Percentiles rank a stretch among this genome's conserved stretches.
Conservation (phyloP, 1,140 invertebrate species). For the Notospermus geniculatus region DNA sequence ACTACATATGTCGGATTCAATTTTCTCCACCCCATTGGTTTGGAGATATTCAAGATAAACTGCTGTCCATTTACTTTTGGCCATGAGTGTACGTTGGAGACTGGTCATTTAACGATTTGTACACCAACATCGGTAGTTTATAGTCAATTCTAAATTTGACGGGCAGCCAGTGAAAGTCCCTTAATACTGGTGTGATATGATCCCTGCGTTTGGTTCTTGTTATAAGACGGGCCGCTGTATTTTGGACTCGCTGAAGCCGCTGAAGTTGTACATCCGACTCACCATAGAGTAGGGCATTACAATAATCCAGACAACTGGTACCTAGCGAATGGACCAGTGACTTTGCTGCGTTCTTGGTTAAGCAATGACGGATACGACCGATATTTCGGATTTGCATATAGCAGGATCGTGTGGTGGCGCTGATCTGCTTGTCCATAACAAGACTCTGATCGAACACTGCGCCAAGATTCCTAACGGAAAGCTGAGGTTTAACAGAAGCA, state of each 20-base stretch:
- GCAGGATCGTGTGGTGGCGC: background rate
- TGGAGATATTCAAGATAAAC: no score
- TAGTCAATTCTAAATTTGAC: background rate
- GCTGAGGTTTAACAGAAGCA: background rate
- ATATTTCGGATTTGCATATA: background rate
- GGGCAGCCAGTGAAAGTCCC: slow-evolving; percentile 11
- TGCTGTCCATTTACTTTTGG: no score
- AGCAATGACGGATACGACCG: background rate
- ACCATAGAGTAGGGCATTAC: slow-evolving; percentile 9
- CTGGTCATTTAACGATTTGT: background rate
- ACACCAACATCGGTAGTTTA: background rate
- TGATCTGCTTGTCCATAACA: background rate
- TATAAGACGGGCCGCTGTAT: slow-evolving; percentile 15
- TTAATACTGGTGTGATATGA: slow-evolving; percentile 12
- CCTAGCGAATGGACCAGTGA: background rate
- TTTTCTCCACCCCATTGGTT: no score
- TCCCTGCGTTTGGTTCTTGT: slow-evolving; percentile 10
- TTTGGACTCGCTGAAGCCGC: background rate
- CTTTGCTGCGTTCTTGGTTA: background rate
- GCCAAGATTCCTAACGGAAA: background rate
- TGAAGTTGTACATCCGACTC: background rate
- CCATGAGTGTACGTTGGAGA: background rate
- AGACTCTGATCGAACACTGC: background rate
- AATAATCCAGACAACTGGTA: background rate
- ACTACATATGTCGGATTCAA: no score